Conservation (phyloP, 2,888 invertebrate species). For the Lymantria dispar region DNA sequence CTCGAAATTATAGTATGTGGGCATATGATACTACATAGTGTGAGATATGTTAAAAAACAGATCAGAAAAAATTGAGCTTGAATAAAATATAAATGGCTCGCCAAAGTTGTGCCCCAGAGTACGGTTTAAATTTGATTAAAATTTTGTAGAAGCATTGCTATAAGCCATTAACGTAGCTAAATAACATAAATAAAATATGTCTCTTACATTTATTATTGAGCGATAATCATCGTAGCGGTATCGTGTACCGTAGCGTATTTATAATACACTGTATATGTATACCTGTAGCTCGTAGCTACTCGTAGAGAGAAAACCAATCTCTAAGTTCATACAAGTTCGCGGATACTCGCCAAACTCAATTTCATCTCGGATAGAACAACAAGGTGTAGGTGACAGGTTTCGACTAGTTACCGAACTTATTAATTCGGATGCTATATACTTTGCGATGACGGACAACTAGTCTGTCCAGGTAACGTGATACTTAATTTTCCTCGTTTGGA, state of each 20-base stretch:
- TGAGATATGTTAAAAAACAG: neutral
- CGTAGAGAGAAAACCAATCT: slow-evolving; percentile 27
- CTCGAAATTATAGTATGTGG: no score
- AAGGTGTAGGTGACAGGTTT: slow-evolving; percentile 27
- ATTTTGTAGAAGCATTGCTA: no score
- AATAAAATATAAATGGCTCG: neutral
- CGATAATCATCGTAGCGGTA: no score
- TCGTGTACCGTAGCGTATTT: slow-evolving; percentile 20
- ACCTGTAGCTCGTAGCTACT: slow-evolving; percentile 20
- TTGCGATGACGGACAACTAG: no score
- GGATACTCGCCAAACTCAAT: slow-evolving; percentile 21
- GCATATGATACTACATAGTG: no score
- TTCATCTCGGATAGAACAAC: slow-evolving; percentile 23
- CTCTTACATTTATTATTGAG: no score
- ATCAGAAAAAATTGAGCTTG: neutral
- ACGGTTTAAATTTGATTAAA: slow-evolving; percentile 14
- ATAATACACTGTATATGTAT: slow-evolving; percentile 20
- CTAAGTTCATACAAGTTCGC: slow-evolving; percentile 19
- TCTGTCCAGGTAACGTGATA: neutral
- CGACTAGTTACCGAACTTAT: slow-evolving; percentile 12
- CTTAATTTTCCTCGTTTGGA: neutral
- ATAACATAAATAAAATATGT: no score
- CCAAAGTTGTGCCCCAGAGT: neutral
- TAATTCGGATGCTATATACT: neutral
- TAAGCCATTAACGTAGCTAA: no score